phyloP scores from a whole-genome alignment of 1,140 invertebrate genomes.

The Teleopsis dalmanni region DNA sequence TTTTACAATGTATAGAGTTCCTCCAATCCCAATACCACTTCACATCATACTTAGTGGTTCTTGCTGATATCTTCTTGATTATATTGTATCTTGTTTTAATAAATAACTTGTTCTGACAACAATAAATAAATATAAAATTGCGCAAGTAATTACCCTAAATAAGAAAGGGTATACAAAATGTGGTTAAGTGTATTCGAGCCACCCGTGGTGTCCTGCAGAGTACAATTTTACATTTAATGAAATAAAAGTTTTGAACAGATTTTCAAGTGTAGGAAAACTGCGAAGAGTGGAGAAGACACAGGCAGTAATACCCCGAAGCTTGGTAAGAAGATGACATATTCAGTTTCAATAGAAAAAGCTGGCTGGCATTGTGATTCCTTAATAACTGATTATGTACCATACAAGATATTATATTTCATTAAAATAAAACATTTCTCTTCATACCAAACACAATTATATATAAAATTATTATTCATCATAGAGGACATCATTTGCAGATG shows the following conservation, averaged over 20 bases:
- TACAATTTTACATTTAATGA: background rate
- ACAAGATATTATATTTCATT: too few species aligned
- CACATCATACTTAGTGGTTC: background rate
- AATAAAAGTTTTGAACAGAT: slow-evolving; percentile 8
- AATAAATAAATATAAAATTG: slow-evolving; percentile 6
- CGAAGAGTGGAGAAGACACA: background rate
- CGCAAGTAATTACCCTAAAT: slow-evolving; percentile 13
- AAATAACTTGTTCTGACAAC: slow-evolving; percentile 4
- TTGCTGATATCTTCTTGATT: background rate
- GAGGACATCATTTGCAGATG: too few species aligned
- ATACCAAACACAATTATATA: too few species aligned
- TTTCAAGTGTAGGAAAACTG: slow-evolving; percentile 3
- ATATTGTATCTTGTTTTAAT: background rate
- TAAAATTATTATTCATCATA: too few species aligned
- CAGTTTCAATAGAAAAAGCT: too few species aligned
- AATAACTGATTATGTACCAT: too few species aligned
- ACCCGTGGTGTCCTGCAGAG: background rate
- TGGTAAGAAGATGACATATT: too few species aligned
- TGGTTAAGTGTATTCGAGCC: slow-evolving; percentile 12
- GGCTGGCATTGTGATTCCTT: too few species aligned
- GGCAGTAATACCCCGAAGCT: too few species aligned
- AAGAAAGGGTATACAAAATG: slow-evolving; percentile 10
- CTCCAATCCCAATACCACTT: background rate
- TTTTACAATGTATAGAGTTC: too few species aligned
- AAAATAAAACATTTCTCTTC: too few species aligned